Evolutionary conservation across 2,113 vertebrate genomes (phyloP).

Genomic region (Ifrita kowaldi): DNA sequence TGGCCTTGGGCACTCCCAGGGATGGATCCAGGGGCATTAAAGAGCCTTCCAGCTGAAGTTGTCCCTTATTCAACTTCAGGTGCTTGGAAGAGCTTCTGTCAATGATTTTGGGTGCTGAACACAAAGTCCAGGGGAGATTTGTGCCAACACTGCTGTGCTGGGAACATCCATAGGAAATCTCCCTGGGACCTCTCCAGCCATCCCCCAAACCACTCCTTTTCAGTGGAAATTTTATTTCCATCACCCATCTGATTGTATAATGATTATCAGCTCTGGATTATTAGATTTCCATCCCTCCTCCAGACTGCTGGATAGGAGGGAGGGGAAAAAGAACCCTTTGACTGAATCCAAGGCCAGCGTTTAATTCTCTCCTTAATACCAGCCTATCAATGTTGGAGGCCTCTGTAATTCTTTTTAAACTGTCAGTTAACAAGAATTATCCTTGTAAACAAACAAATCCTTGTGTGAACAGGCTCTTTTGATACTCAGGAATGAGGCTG

Average conservation of each 20-base stretch:
- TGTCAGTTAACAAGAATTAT: conserved; percentile 27
- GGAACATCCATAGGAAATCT: background rate
- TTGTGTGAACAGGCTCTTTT: conserved; percentile 1
- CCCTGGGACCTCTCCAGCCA: background rate
- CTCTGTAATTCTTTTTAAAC: conserved; percentile 16
- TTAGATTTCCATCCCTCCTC: background rate
- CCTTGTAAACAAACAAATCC: conserved; percentile 35
- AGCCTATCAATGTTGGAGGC: background rate
- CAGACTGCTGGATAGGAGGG: background rate
- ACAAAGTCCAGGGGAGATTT: rapidly evolving
- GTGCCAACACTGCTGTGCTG: background rate
- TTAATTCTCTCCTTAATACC: background rate
- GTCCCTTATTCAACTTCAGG: background rate
- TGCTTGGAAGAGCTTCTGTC: background rate
- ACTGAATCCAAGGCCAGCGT: background rate
- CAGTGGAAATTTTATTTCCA: background rate
- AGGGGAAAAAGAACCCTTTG: background rate
- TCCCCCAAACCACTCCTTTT: background rate
- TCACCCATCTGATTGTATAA: background rate
- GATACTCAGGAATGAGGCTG: background rate
- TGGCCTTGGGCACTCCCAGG: background rate
- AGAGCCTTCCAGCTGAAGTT: background rate
- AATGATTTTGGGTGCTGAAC: background rate
- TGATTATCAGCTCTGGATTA: background rate
- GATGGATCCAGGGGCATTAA: background rate